Conservation (phyloP, 1,140 invertebrate genomes). For the Holotrichia oblita region DNA sequence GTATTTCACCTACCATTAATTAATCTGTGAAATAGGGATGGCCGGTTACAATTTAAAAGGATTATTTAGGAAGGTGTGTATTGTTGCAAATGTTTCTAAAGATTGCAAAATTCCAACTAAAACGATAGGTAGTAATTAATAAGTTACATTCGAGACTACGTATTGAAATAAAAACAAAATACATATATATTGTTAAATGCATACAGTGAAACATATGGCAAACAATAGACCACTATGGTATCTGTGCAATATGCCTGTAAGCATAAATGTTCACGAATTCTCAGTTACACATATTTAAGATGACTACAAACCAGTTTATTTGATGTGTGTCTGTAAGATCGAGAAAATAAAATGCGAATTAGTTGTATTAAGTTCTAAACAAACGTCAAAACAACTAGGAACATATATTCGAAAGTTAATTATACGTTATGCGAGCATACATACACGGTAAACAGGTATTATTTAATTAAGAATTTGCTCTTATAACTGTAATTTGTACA, state of each 20-base stretch:
- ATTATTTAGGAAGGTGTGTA: no score
- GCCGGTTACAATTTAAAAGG: no score
- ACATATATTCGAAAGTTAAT: slow-evolving; percentile 28
- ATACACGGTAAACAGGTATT: slow-evolving; percentile 17
- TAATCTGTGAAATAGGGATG: no score
- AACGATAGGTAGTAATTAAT: no score
- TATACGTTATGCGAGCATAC: background rate
- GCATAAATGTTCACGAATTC: background rate
- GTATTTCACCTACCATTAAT: no score
- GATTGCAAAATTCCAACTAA: no score
- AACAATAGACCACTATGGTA: background rate
- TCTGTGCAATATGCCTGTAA: background rate
- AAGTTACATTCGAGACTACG: no score
- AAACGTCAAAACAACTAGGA: background rate
- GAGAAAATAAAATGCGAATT: background rate
- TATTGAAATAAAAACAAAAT: no score
- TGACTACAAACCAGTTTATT: background rate
- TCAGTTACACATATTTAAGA: background rate
- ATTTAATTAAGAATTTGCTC: slow-evolving; percentile 31
- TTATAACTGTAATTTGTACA: slow-evolving; percentile 28
- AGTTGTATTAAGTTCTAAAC: background rate
- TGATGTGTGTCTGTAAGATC: background rate
- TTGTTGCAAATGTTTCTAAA: no score
- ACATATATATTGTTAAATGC: background rate
- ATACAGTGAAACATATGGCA: background rate